Conservation (phyloP, 1,140 invertebrate species). For the Sinonovacula constricta region DNA sequence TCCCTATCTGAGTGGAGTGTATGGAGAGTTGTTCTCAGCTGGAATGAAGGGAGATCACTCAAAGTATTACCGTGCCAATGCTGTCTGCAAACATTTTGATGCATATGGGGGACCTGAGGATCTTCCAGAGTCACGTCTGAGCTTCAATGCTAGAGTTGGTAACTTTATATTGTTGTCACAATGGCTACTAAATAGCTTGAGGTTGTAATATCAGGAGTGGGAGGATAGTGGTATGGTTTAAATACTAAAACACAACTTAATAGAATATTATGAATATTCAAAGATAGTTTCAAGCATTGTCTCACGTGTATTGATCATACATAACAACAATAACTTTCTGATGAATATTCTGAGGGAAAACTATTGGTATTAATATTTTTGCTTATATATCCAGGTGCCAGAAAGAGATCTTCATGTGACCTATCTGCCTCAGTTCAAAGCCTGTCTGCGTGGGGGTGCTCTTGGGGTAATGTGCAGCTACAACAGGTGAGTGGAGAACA, state of each 20-base stretch:
- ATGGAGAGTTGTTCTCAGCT: slow-evolving; percentile 64
- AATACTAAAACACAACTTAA: too few species aligned
- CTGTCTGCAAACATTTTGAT: slow-evolving; percentile 76
- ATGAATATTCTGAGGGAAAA: too few species aligned
- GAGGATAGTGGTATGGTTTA: neutral
- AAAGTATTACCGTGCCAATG: slow-evolving; percentile 69
- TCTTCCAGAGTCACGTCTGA: slow-evolving; percentile 69
- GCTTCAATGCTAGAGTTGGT: slow-evolving; percentile 75
- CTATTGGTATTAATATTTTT: too few species aligned
- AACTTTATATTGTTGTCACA: too few species aligned
- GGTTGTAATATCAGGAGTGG: neutral
- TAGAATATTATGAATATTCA: too few species aligned
- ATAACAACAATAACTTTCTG: too few species aligned
- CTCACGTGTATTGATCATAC: too few species aligned
- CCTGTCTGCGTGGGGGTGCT: slow-evolving; percentile 71
- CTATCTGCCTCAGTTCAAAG: slow-evolving; percentile 73
- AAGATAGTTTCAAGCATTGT: too few species aligned
- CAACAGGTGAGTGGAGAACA: slow-evolving; percentile 66
- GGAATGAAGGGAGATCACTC: slow-evolving; percentile 74
- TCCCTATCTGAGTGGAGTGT: slow-evolving; percentile 69
- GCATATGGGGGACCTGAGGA: slow-evolving; percentile 76
- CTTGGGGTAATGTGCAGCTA: slow-evolving; percentile 75
- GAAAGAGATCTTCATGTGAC: slow-evolving; percentile 69
- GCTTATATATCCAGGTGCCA: slow-evolving; percentile 35
- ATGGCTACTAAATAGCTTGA: neutral